Conservation (phyloP, 2,888 invertebrate species). For the Odontocolon sp. region DNA sequence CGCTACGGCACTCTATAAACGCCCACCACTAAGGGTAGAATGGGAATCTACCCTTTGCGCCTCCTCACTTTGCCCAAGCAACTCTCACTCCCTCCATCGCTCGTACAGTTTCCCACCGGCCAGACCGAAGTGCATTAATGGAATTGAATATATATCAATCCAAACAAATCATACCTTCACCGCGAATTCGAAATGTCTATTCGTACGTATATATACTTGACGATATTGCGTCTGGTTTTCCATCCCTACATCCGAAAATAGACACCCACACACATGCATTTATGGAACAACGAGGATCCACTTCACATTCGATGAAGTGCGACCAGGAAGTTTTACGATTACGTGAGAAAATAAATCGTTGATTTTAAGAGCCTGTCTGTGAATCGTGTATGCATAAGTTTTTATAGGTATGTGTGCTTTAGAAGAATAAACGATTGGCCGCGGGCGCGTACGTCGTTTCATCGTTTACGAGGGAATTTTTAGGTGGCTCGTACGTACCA, state of each 20-base stretch:
- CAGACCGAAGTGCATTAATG: conserved; percentile 58
- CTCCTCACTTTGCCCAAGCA: conserved; percentile 8
- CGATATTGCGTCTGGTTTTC: not conserved
- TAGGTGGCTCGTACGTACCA: not conserved
- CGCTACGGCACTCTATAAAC: conserved; percentile 4
- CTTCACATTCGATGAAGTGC: conserved; percentile 27
- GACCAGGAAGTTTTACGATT: conserved; percentile 49
- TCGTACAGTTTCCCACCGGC: conserved; percentile 53
- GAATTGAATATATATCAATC: conserved; percentile 62
- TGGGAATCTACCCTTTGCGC: not conserved
- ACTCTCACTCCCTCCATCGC: conserved; percentile 20
- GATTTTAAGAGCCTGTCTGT: conserved; percentile 33
- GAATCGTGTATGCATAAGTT: not conserved
- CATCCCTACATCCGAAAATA: not conserved
- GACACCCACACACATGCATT: not conserved
- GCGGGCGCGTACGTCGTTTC: not conserved
- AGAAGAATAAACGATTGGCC: no score
- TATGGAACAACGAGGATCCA: conserved; percentile 4
- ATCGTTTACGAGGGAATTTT: conserved; percentile 20
- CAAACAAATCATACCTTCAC: conserved; percentile 57
- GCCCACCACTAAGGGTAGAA: not conserved
- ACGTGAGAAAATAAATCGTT: conserved; percentile 47
- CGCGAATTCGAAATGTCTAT: conserved; percentile 29
- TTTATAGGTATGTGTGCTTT: no score
- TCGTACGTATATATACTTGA: conserved; percentile 6